Evolutionary conservation across 2,113 vertebrate species (phyloP).

Genomic region (Melanerpes formicivorus): DNA sequence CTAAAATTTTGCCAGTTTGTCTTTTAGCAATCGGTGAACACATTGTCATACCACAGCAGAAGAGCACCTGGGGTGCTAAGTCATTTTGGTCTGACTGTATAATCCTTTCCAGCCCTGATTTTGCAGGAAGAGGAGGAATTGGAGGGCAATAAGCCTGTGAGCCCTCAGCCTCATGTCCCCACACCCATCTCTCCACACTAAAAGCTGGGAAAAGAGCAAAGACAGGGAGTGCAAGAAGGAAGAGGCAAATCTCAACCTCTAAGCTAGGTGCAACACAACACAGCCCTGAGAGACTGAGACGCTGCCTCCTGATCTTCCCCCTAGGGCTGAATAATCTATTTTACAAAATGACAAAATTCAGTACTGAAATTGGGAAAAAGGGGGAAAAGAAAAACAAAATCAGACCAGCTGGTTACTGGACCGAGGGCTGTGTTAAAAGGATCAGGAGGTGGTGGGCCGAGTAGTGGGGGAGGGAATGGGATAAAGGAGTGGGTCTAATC

Average conservation of each 20-base stretch:
- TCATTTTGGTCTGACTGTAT: neutral
- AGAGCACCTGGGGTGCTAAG: neutral
- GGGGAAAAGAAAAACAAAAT: neutral
- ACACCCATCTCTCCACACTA: neutral
- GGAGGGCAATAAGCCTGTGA: neutral
- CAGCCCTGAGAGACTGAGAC: neutral
- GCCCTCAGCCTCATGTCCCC: neutral
- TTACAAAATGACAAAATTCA: conserved; percentile 69
- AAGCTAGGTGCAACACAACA: neutral
- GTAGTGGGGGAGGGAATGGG: conserved; percentile 67
- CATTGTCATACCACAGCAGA: neutral
- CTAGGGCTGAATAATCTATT: conserved; percentile 55
- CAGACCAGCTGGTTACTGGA: conserved; percentile 62
- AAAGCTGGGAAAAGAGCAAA: neutral
- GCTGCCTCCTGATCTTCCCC: conserved; percentile 32
- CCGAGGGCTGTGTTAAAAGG: conserved; percentile 86
- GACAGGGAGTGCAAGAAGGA: neutral
- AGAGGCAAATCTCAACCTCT: neutral
- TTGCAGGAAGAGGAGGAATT: neutral
- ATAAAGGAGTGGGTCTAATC: conserved; percentile 86
- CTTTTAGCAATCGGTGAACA: neutral
- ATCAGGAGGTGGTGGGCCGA: conserved; percentile 82
- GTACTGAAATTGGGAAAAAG: conserved; percentile 39
- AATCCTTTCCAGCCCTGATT: neutral
- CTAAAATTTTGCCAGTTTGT: too few species aligned